A percentile compares a stretch with the other conserved stretches of the same genome.
These are phyloP conservation scores for Geotrupes spiniger DNA, from an alignment of 2,888 invertebrate genomes.

Conservation along the genomic window DNA sequence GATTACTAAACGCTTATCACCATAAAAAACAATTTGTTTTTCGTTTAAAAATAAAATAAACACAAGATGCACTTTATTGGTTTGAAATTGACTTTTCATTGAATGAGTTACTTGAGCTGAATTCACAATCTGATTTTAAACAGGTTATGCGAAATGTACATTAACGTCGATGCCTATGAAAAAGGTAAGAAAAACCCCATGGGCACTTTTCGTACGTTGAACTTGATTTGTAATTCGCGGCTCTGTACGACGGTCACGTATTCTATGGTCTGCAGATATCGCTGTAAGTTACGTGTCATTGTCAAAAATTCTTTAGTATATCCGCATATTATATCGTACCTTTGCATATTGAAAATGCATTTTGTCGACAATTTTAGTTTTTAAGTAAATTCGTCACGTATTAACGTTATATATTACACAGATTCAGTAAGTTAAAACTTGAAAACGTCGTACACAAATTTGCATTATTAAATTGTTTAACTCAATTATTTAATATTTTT, in stretches of 20 bases:
- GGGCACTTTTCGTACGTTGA: neutral
- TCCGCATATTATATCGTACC: neutral
- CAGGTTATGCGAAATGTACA: neutral
- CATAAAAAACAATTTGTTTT: too few relatives aligned
- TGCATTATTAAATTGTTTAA: too few relatives aligned
- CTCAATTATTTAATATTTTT: too few relatives aligned
- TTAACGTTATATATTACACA: too few relatives aligned
- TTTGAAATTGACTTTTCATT: too few relatives aligned
- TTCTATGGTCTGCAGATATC: conserved; percentile 5
- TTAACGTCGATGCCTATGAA: too few relatives aligned
- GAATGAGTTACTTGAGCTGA: neutral
- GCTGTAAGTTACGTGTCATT: neutral
- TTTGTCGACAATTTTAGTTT: too few relatives aligned
- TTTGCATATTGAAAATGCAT: conserved; percentile 1
- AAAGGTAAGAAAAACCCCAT: too few relatives aligned
- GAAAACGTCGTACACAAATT: neutral
- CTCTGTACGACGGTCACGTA: conserved; percentile 1
- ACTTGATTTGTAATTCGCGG: neutral
- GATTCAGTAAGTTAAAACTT: too few relatives aligned
- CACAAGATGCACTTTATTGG: too few relatives aligned
- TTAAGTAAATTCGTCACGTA: too few relatives aligned
- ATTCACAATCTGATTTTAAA: neutral
- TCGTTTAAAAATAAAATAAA: too few relatives aligned
- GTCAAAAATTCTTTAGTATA: conserved; percentile 5
- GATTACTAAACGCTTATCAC: conserved; percentile 1